Conservation (phyloP, 2,888 invertebrate genomes). For the Caenorhabditis afra region DNA sequence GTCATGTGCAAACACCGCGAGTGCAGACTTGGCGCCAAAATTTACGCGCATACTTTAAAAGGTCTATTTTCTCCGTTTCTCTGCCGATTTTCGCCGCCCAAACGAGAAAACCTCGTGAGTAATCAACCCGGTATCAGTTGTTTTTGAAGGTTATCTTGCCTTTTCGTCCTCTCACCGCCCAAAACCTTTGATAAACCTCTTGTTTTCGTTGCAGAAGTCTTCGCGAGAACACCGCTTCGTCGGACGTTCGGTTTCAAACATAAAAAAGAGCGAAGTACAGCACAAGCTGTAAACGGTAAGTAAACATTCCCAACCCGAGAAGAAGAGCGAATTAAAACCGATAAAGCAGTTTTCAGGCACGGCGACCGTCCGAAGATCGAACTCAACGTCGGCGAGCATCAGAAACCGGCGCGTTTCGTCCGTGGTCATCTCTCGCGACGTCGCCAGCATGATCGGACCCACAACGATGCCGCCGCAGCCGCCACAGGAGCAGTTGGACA, state of each 20-base stretch:
- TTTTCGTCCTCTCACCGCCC: neutral
- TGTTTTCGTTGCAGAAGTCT: constrained; percentile 32
- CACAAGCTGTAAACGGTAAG: constrained; percentile 19
- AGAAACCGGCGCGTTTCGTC: constrained; percentile 47
- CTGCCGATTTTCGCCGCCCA: no score
- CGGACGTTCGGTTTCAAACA: constrained; percentile 51
- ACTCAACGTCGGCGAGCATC: constrained; percentile 39
- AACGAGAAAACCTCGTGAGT: no score
- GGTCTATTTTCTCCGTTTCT: no score
- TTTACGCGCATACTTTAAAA: no score
- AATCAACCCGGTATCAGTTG: neutral
- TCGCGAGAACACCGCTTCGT: constrained; percentile 38
- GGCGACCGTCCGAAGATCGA: constrained; percentile 17
- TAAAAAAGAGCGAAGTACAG: constrained; percentile 8
- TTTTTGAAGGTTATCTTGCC: neutral
- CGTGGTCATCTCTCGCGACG: constrained; percentile 14
- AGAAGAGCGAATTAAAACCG: no score
- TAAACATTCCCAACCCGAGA: neutral
- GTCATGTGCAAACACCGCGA: no score
- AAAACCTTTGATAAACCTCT: neutral
- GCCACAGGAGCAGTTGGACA: constrained; percentile 65
- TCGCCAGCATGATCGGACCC: constrained; percentile 34
- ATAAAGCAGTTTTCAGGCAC: neutral
- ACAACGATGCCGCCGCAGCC: constrained; percentile 62
- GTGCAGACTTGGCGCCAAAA: no score